phyloP scores from a whole-genome alignment of 2,888 invertebrate genomes.

The Gryllus longicercus region DNA sequence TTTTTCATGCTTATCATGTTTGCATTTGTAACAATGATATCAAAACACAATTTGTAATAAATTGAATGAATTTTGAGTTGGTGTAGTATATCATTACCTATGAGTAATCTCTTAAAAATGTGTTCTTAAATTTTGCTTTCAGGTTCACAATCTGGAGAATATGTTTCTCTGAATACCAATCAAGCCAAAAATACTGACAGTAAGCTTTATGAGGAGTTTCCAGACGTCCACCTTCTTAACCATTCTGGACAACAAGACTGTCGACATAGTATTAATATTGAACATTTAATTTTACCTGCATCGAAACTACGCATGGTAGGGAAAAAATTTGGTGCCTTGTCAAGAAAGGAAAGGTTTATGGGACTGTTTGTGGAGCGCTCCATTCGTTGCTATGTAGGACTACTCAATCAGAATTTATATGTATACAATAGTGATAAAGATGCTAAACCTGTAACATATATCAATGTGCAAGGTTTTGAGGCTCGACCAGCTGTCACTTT shows the following conservation, averaged over 20 bases:
- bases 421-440: conserved; percentile 41
- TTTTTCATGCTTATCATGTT: too few species aligned
- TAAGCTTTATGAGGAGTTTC: background rate
- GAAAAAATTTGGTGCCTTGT: conserved; percentile 40
- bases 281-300: background rate
- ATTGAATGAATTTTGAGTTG: too few species aligned
- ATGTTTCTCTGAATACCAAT: too few species aligned
- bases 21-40: too few species aligned
- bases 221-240: background rate
- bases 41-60: too few species aligned
- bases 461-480: conserved; percentile 41
- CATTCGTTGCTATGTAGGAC: conserved; percentile 41
- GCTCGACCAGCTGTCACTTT: conserved; percentile 39
- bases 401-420: conserved; percentile 39
- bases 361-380: conserved; percentile 40
- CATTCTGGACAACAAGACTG: background rate
- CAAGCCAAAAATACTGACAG: background rate
- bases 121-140: too few species aligned
- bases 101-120: too few species aligned
- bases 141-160: too few species aligned
- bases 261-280: background rate
- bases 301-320: conserved; percentile 30
- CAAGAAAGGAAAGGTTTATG: conserved; percentile 41
- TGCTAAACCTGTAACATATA: conserved; percentile 38
- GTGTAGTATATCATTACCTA: too few species aligned